Evolutionary conservation across 2,888 invertebrate genomes (phyloP).

Genomic region (Choreutis nemorana): DNA sequence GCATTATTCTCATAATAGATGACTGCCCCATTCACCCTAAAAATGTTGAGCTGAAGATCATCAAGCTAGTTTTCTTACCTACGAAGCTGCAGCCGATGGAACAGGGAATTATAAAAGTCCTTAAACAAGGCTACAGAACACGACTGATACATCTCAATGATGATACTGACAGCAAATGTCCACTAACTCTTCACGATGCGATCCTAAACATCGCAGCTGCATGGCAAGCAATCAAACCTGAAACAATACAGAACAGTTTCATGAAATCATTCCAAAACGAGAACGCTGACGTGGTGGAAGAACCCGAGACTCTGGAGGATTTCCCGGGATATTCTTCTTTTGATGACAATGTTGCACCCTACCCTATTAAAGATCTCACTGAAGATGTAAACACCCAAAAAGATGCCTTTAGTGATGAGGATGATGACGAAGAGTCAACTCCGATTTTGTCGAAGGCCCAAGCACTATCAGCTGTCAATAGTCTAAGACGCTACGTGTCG

Average conservation of each 20-base stretch:
- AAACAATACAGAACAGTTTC: slow-evolving; percentile 12
- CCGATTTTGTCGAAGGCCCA: background rate
- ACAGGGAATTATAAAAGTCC: no score
- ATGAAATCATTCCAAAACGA: slow-evolving; percentile 10
- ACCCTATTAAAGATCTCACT: no score
- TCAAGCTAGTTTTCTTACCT: no score
- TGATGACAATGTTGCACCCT: no score
- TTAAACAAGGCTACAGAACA: slow-evolving; percentile 11
- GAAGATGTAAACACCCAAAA: no score
- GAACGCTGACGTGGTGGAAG: slow-evolving; percentile 9
- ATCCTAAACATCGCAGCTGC: slow-evolving; percentile 11
- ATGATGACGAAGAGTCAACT: background rate
- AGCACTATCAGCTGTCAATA: background rate
- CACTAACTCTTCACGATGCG: slow-evolving; percentile 9
- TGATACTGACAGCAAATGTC: slow-evolving; percentile 9
- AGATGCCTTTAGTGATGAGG: background rate
- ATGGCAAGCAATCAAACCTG: slow-evolving; percentile 10
- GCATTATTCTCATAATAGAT: slow-evolving; percentile 18
- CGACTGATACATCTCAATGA: slow-evolving; percentile 10
- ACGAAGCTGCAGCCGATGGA: no score
- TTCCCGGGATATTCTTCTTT: no score
- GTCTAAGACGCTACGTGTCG: background rate
- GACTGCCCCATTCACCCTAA: slow-evolving; percentile 17
- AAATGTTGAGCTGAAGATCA: slow-evolving; percentile 10
- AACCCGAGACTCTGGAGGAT: slow-evolving; percentile 5